Evolutionary conservation across 2,113 vertebrate species (phyloP), one percentile per base, ranked within the genome.

Genomic region (Archocentrus centrarchus): DNA sequence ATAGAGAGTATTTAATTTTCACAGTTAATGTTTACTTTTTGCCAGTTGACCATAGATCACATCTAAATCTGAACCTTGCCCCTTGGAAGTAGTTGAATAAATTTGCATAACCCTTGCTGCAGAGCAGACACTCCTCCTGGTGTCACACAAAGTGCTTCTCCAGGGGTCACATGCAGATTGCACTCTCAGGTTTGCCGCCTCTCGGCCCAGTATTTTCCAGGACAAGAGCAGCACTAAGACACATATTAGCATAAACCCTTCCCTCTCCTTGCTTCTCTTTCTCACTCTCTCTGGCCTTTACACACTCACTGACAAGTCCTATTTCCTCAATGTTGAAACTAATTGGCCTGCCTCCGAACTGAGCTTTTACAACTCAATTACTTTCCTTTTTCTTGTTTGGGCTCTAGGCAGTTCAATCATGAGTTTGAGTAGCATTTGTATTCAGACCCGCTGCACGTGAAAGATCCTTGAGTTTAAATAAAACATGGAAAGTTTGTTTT

Each of bases 201-300:
- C 24, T 62, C 17, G 78, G 59, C 73, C 53, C 11, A 5, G 61
- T 27, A 77, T 59, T 82, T 87, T 87, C 87, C 75, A 55, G 86
- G 86, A 84, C 85, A 30, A 47, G 41, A 90, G 81, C 83, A 41
- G 68, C 83, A 20, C 61, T 66, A 83, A 81, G 77, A 64, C 81
- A 11, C 20, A 58, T 2, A 87, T 90, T 89, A 89, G 83, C 90
- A 92, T 91, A 89, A 87, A 77, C 8, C 47, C 63, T 70, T 82
- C n/a, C 83, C 62, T 64, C 76, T 84, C 62, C 24, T 73, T 62
- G 75, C 57, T 55, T 44, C 58, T 78, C 66, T 55, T 84, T 4
- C 39, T 60, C 58, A 17, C 24, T 75, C 20, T 6, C 5, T 57
- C 77, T 70, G 80, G 77, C 79, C 87, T 83, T 91, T 73, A 80